Evolutionary conservation across 2,888 invertebrate genomes (phyloP).

Genomic region (Hyles lineata): DNA sequence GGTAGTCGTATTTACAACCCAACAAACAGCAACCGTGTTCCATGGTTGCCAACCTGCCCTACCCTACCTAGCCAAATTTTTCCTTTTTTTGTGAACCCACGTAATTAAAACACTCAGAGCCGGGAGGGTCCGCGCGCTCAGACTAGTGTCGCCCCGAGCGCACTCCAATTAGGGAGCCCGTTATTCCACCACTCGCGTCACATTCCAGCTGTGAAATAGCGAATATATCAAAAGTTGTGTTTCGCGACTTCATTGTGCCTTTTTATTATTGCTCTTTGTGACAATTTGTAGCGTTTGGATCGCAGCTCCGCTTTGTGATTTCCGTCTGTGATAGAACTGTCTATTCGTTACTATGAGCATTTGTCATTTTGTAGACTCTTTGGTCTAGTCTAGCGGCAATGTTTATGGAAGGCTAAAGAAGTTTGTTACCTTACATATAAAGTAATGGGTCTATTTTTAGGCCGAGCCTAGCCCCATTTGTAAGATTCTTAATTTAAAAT

Average conservation of each 20-base stretch:
- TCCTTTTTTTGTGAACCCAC: background rate
- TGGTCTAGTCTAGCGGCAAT: too few species aligned
- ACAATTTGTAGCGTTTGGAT: background rate
- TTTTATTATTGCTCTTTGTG: constrained; percentile 3
- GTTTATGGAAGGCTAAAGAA: too few species aligned
- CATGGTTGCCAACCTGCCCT: background rate
- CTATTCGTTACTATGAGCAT: too few species aligned
- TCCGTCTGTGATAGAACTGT: background rate
- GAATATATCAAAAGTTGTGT: constrained; percentile 21
- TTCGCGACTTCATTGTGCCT: constrained; percentile 12
- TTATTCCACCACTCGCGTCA: constrained; percentile 45
- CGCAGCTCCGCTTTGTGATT: background rate
- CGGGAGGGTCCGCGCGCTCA: background rate
- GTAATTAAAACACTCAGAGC: background rate
- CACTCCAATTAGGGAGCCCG: constrained; percentile 55
- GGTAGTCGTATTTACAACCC: too few species aligned
- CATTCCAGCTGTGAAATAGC: constrained; percentile 57
- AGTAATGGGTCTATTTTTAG: too few species aligned
- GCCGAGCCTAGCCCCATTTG: too few species aligned
- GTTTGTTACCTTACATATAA: too few species aligned
- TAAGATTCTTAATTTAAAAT: too few species aligned
- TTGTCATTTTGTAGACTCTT: too few species aligned
- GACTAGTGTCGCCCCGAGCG: constrained; percentile 9
- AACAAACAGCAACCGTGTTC: too few species aligned
- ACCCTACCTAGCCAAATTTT: background rate